These are phyloP conservation scores for Castor canadensis DNA, from an alignment of 2,113 vertebrate genomes.

Conservation along the genomic window DNA sequence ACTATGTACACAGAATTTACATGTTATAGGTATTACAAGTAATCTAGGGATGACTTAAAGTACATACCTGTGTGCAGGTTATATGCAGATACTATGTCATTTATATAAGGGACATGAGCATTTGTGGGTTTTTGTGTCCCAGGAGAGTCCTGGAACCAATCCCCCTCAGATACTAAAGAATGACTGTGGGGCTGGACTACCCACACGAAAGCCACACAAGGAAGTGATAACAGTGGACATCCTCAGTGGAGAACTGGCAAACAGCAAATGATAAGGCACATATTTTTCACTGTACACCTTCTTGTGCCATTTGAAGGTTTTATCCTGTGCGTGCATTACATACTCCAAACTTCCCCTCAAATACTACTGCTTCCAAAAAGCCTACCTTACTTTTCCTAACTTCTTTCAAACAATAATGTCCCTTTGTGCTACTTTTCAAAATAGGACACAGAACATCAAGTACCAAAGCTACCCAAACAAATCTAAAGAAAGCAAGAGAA, in stretches of 20 bases:
- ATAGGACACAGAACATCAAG: constrained; percentile 23
- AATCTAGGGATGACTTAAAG: not conserved
- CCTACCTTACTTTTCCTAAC: not conserved
- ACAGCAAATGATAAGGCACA: not conserved
- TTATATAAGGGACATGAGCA: not conserved
- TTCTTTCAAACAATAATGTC: not conserved
- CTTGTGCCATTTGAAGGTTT: not conserved
- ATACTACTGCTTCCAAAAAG: constrained; percentile 26
- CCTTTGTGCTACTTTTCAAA: constrained; percentile 31
- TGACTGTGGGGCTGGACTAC: not conserved
- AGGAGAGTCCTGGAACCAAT: not conserved
- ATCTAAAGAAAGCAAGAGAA: not conserved
- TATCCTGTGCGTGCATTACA: not conserved
- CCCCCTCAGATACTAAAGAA: not conserved
- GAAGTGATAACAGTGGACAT: not conserved
- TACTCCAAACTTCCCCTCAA: not conserved
- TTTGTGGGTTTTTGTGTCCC: not conserved
- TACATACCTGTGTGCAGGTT: not conserved
- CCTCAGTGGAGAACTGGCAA: not conserved
- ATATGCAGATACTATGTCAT: constrained; percentile 13
- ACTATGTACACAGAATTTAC: constrained; percentile 7
- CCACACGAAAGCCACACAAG: not conserved
- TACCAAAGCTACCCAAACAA: not conserved
- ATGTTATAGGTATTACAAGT: not conserved
- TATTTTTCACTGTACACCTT: not conserved